Base-by-base conservation (phyloP, 2,797 vertebrate genomes). In the Monodelphis domestica region DNA sequence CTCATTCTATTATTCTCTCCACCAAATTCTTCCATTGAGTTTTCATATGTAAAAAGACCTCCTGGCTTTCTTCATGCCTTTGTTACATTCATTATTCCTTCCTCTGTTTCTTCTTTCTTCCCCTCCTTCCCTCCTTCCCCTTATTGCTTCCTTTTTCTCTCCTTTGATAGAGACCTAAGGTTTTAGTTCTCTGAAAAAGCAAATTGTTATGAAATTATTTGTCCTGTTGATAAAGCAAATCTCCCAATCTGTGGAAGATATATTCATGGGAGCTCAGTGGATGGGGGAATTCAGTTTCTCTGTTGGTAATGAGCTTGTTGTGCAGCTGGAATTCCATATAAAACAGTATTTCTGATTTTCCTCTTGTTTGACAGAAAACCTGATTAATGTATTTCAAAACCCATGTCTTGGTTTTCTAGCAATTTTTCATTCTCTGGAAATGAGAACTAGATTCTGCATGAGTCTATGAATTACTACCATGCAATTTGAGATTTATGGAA, bases 341-440 rank as follows among this genome's bases (percentile, higher is more conserved):
- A 90, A 93, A 89, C 38, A 15, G 4, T 38, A 90, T 93, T 91
- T 92, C 45, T 2, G 52, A 92, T 53, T 91, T 91, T 90, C 57
- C 45, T 70, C 0, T 28, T 93, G 55, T 95, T 93, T 94, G 30
- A 95, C 28, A 91, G 63, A 95, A 93, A 90, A 92, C 70, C 15
- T 97, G 70, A 93, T 89, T 92, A 95, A 92, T 59, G 15, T 10
- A 57, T 93, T 97, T 96, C 33, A 94, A 89, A 92, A n/a, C 91
- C 21, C 0, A 53, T 30, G 53, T 54, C 88, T 87, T 89, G 6
- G 1, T 1, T 91, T 91, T 94, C 24, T 91, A 93, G 45, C 45
- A 59, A 24, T 45, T 95, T 96, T 96, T 95, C 1, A 92, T 51
- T 92, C 52, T n/a, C 53, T 89, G 33, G 91, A 96, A 96, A 90